These are phyloP conservation scores for Drosophila quinaria DNA, from an alignment of 2,888 invertebrate genomes.

Conservation along the genomic window DNA sequence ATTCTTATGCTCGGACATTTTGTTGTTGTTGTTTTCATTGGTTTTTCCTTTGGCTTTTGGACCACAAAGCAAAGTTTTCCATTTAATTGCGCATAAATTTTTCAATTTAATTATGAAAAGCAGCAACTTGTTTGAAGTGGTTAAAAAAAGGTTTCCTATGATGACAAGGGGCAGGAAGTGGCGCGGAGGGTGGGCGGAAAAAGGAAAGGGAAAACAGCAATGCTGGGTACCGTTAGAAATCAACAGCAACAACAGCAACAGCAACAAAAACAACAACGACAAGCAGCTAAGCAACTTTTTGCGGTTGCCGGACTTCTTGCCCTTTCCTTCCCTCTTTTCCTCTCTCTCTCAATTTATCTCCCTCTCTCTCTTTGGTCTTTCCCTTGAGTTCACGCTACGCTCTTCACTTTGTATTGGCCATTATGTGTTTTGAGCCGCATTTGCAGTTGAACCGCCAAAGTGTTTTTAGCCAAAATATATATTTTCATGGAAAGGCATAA, in stretches of 20 bases:
- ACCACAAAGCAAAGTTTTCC: conserved; percentile 76
- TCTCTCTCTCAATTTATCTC: no score
- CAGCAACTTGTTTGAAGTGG: conserved; percentile 78
- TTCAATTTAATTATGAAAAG: conserved; percentile 79
- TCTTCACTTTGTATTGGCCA: conserved; percentile 45
- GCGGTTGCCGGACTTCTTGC: conserved; percentile 36
- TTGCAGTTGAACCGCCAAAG: conserved; percentile 24
- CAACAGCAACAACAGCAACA: conserved; percentile 32
- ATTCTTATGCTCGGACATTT: conserved; percentile 12
- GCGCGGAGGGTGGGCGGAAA: no score
- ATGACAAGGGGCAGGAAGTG: not conserved
- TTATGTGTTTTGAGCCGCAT: conserved; percentile 44
- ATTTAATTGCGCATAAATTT: conserved; percentile 82
- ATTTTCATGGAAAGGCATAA: conserved; percentile 34
- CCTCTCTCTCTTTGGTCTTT: not conserved
- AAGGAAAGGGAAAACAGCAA: not conserved
- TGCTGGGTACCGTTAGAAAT: conserved; percentile 55
- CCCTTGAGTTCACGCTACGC: not conserved
- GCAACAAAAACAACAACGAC: conserved; percentile 16
- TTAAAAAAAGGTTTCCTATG: conserved; percentile 47
- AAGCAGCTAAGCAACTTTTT: conserved; percentile 56
- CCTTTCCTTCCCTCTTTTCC: not conserved
- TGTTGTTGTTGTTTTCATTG: conserved; percentile 28
- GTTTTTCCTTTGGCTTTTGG: conserved; percentile 39
- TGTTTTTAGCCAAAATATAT: conserved; percentile 3